Evolutionary conservation across 2,113 vertebrate genomes (phyloP).

Genomic region (Psilopsiagon aurifrons): DNA sequence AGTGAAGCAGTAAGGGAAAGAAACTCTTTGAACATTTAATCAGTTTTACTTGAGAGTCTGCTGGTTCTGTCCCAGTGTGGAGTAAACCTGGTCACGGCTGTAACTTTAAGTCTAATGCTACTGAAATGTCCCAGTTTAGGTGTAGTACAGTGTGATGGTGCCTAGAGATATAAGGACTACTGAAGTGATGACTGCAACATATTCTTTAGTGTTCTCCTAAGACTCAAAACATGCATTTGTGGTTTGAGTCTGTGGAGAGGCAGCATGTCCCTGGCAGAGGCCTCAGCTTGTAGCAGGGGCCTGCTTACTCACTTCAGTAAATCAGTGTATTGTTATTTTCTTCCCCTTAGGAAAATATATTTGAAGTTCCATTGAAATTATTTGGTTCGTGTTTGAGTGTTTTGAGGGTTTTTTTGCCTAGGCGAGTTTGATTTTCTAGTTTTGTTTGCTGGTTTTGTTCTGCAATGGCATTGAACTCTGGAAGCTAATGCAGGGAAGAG

Average conservation of each 20-base stretch:
- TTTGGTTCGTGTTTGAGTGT: background rate
- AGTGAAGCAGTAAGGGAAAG: conserved; percentile 4
- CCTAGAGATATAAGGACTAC: background rate
- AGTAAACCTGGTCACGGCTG: background rate
- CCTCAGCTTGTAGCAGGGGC: background rate
- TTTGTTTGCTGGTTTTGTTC: background rate
- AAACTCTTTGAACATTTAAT: background rate
- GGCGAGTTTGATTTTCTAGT: fast-evolving
- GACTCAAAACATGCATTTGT: background rate
- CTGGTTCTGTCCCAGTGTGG: background rate
- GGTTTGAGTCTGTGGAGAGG: background rate
- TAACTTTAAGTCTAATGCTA: background rate
- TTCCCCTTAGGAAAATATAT: background rate
- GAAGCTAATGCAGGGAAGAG: background rate
- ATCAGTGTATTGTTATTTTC: background rate
- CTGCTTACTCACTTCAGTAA: background rate
- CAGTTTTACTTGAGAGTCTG: background rate
- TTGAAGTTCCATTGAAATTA: background rate
- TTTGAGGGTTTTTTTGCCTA: background rate
- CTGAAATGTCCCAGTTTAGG: background rate
- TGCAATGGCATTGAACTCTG: fast-evolving
- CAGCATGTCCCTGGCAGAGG: background rate
- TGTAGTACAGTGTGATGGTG: background rate
- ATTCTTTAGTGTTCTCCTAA: background rate
- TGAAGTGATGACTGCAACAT: fast-evolving